Percentiles rank a stretch among this genome's conserved stretches.
These are phyloP conservation scores for Chrosomus eos DNA, from an alignment of 2,797 vertebrate genomes.

Conservation along the genomic window DNA sequence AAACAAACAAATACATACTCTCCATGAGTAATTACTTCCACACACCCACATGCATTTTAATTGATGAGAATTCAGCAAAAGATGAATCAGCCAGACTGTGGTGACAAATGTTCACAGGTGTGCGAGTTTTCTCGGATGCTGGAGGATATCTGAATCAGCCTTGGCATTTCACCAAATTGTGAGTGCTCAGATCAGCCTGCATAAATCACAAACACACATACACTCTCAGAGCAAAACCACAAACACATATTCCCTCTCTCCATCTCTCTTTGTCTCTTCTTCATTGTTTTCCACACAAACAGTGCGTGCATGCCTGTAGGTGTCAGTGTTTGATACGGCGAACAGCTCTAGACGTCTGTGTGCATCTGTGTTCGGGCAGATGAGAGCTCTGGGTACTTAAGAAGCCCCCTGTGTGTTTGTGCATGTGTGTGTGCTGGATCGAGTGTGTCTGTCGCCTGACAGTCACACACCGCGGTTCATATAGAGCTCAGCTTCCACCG, in stretches of 20 bases:
- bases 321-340: conserved; percentile 63
- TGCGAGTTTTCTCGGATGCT: background rate
- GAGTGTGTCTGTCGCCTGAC: conserved; percentile 28
- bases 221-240: background rate
- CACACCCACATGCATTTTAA: background rate
- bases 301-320: conserved; percentile 59
- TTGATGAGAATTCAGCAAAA: conserved; percentile 22
- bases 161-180: conserved; percentile 13
- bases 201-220: conserved; percentile 13
- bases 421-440: conserved; percentile 26
- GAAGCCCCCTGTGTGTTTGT: conserved; percentile 23
- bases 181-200: conserved; percentile 1
- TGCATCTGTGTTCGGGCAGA: conserved; percentile 24
- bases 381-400: conserved; percentile 35
- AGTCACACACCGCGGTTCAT: conserved; percentile 42
- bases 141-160: conserved; percentile 15
- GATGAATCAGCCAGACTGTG: conserved; percentile 40
- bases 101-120: conserved; percentile 38
- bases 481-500: conserved; percentile 43
- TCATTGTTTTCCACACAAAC: conserved; percentile 38
- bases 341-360: conserved; percentile 24
- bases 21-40: background rate
- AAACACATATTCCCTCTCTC: background rate
- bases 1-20: background rate
- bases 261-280: background rate